These are phyloP conservation scores for Antheraea pernyi DNA, from an alignment of 1,140 invertebrate genomes.

Conservation along the genomic window DNA sequence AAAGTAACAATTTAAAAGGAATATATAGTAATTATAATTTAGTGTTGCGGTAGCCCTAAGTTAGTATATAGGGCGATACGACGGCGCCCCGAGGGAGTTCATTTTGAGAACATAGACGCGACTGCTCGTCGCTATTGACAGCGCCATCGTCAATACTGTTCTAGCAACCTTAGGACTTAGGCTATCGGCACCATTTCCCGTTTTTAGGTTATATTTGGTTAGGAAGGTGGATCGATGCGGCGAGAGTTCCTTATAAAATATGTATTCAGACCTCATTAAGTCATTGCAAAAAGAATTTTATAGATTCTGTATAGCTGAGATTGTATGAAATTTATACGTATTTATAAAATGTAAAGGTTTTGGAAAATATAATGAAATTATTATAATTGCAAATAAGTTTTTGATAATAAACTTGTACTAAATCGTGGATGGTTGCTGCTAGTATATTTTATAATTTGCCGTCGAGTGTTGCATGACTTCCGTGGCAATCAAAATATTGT, in stretches of 20 bases:
- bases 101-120: constrained; percentile 29
- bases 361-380: too few relatives aligned
- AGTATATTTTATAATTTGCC: too few relatives aligned
- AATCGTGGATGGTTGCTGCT: too few relatives aligned
- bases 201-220: constrained; percentile 9
- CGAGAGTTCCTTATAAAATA: too few relatives aligned
- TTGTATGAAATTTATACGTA: too few relatives aligned
- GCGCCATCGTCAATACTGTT: constrained; percentile 29
- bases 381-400: too few relatives aligned
- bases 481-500: too few relatives aligned
- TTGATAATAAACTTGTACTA: too few relatives aligned
- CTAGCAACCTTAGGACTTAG: constrained; percentile 12
- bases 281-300: not conserved
- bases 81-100: constrained; percentile 32
- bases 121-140: constrained; percentile 29
- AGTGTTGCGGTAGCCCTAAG: constrained; percentile 17
- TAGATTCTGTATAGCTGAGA: too few relatives aligned
- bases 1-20: not conserved
- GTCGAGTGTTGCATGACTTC: too few relatives aligned
- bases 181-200: constrained; percentile 5
- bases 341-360: too few relatives aligned
- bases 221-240: not conserved
- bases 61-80: constrained; percentile 20
- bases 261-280: constrained; percentile 9
- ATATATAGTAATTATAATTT: not conserved